Base-by-base conservation (phyloP, 2,888 invertebrate genomes). In the Trissoscelio sp. region DNA sequence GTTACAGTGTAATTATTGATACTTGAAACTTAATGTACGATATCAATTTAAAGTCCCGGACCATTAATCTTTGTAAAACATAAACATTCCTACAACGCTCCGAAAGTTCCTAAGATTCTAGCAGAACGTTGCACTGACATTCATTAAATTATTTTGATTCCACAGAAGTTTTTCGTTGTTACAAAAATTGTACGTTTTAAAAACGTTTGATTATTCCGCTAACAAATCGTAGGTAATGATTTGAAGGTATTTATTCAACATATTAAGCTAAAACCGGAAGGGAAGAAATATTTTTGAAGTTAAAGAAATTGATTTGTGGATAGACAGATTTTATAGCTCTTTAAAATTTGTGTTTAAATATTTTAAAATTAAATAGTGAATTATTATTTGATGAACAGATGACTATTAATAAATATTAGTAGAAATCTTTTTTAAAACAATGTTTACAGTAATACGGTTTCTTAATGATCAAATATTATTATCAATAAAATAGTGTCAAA, bases 51-150 rank as follows among this genome's bases (percentile, higher is more conserved):
- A 46, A 46, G 22, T 9, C 9, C 3, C n/a, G 48, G 4, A 34
- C n/a, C 51, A 60, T 72, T 72, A 58, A 51, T 72, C 70, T 72
- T 72, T 72, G 70, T 51, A 72, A 60, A 72, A 72, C 51, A 31
- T 39, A 58, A 60, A 51, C 70, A 72, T 72, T 72, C 70, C 70
- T 11, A 51, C 58, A 72, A 34, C 70, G 44, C 57, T 44, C 44
- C 70, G 46, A 57, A 55, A 46, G 70, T 72, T 48, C 70, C 28
- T 72, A 5, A 28, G 51, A 72, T 72, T 72, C 70, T 72, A 46
- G 34, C 37, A 24, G 60, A 72, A 34, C 51, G 28, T 72, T 34
- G 70, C 51, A 4, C 16, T 72, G 34, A 57, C 70, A 60, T 72
- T 58, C 70, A 46, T 72, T 58, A 72, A 37, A 72, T 72, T 28